Base-by-base conservation (phyloP, 2,113 vertebrate species). In the Hemibates koningsi region DNA sequence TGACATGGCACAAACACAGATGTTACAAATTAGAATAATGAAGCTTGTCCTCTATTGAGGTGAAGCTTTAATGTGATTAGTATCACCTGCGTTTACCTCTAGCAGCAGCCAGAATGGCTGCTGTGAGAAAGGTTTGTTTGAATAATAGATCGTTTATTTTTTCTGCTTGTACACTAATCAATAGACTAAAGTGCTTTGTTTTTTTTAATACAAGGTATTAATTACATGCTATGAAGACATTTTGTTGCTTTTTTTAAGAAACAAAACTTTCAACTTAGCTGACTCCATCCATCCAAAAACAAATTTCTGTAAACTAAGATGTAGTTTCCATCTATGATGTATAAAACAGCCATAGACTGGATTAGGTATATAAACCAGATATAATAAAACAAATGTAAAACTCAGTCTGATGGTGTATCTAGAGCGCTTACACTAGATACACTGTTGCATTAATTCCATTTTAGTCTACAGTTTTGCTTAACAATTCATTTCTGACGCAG, bases 391-490 rank as follows among this genome's bases (percentile, higher is more conserved):
- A 48, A 81, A 81, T 91, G 24, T 50, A 32, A 19, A 29, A 80
- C 38, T 79, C 54, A 80, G 24, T 50, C 38, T 84, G 27, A 45
- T 34, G 32, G 68, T 71, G 32, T 32, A 24, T 73, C 27, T 61
- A 43, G 9, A 41, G 16, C 4, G 7, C 27, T 85, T 61, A 19
- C 14, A 66, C 11, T 82, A 92, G 81, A 36, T 50, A 14, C 36
- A 53, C 9, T 24, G 79, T 84, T 88, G 66, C 89, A 89, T 90
- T 61, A 88, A 94, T 85, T 86, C 82, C 71, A 90, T 84, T 79
- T 81, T 10, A 43, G 48, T 78, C 76, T 16, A 41, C 79, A 63
- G 56, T 82, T 71, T 38, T 61, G 36, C 41, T 87, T 87, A 41
- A 90, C 88, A 79, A 86, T 88, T 38, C 13, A 41, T 83, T 90